Conservation (phyloP, 2,888 invertebrate genomes). For the Lepidocyrtoides sp. region DNA sequence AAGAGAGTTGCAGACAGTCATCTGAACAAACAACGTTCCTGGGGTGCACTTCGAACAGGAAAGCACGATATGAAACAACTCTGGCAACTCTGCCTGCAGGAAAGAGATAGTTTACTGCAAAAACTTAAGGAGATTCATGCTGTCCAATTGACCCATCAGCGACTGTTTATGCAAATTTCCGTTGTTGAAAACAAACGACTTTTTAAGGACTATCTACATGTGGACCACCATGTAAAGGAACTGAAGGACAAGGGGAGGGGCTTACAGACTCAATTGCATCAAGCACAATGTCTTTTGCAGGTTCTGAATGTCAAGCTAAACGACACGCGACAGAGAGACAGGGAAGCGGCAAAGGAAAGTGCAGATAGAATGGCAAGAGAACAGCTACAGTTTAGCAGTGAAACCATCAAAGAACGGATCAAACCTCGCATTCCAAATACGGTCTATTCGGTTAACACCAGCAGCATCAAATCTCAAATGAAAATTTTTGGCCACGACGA, state of each 20-base stretch:
- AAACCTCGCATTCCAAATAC: conserved; percentile 2
- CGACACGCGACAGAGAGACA: background rate
- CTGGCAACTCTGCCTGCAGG: background rate
- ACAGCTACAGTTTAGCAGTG: background rate
- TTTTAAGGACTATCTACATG: background rate
- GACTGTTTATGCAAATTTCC: conserved; percentile 43
- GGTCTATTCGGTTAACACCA: background rate
- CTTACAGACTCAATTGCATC: conserved; percentile 18
- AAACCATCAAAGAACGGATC: background rate
- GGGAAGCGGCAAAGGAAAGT: background rate
- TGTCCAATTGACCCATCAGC: background rate
- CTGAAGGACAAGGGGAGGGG: conserved; percentile 14
- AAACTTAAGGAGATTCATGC: conserved; percentile 17
- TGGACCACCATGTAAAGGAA: background rate
- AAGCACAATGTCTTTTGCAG: background rate
- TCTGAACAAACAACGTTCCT: conserved; percentile 10
- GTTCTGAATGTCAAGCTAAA: background rate
- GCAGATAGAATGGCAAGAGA: background rate
- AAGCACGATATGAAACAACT: conserved; percentile 57
- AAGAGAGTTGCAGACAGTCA: conserved; percentile 27
- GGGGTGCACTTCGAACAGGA: conserved; percentile 46
- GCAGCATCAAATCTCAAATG: background rate
- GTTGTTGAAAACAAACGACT: conserved; percentile 18
- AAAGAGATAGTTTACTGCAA: conserved; percentile 30
- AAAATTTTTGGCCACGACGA: background rate